Percentiles rank a stretch among this genome's conserved stretches.
phyloP scores from a whole-genome alignment of 2,797 vertebrate species.

The Gastrophryne carolinensis region DNA sequence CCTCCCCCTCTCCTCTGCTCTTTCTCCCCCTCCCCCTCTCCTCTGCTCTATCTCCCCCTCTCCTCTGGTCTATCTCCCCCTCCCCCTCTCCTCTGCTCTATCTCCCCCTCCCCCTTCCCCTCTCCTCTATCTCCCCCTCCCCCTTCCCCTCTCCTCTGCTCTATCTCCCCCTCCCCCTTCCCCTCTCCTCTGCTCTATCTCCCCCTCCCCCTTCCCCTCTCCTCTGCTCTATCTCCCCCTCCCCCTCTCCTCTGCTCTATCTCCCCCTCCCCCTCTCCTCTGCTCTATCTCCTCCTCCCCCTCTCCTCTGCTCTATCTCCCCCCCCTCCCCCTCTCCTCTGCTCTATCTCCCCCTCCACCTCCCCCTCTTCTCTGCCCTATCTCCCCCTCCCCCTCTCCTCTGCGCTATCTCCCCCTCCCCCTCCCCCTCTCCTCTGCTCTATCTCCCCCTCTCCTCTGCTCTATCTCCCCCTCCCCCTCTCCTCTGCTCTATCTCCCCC shows the following conservation, averaged over 20 bases:
- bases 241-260: not conserved
- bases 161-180: not conserved
- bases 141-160: not conserved
- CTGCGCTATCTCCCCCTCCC: no score
- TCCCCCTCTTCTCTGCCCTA: no score
- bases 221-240: not conserved
- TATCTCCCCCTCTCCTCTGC: not conserved
- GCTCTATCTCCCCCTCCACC: not conserved
- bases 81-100: not conserved
- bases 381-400: no score
- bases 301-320: not conserved
- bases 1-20: not conserved
- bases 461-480: not conserved
- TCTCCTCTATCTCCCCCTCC: no score
- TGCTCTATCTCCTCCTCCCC: not conserved
- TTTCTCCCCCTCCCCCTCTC: no score
- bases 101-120: no score
- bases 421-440: not conserved
- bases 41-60: not conserved
- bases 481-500: no score
- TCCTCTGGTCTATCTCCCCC: no score
- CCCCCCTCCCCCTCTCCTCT: not conserved
- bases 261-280: not conserved
- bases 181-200: not conserved
- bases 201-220: not conserved